Percentiles rank a stretch among this genome's conserved stretches.
phyloP scores from a whole-genome alignment of 2,797 vertebrate species.

The Hybognathus amarus region DNA sequence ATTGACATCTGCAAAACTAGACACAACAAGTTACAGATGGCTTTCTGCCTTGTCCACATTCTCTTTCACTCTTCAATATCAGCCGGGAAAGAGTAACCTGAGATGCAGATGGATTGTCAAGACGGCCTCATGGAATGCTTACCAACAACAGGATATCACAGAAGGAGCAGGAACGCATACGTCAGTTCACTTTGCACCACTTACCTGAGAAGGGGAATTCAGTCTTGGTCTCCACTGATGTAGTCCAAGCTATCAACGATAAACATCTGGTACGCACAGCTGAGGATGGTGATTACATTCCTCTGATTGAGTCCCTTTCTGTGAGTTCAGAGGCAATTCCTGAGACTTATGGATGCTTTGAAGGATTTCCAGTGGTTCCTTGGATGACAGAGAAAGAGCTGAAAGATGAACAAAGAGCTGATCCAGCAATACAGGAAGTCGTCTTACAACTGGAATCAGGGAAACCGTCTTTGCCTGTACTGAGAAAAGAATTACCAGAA shows the following conservation, averaged over 20 bases:
- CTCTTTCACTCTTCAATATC: no score
- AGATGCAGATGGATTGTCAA: not conserved
- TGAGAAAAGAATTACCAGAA: conserved; percentile 26
- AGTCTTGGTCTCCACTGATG: not conserved
- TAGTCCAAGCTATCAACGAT: not conserved
- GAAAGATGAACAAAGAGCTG: conserved; percentile 25
- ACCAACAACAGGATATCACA: not conserved
- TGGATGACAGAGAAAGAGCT: not conserved
- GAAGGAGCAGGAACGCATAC: not conserved
- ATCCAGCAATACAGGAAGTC: conserved; percentile 25
- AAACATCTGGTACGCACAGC: not conserved
- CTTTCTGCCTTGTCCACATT: no score
- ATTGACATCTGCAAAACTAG: no score
- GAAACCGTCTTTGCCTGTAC: not conserved
- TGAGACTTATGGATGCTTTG: not conserved
- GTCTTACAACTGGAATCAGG: conserved; percentile 13
- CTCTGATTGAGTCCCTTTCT: not conserved
- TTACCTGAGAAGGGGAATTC: not conserved
- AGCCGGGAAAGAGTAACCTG: no score
- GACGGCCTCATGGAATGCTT: not conserved
- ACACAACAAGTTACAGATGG: no score
- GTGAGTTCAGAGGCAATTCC: conserved; percentile 7
- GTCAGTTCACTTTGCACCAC: not conserved
- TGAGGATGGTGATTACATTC: not conserved
- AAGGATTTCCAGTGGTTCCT: conserved; percentile 6